These are phyloP conservation scores for Ommatoiulus sabulosus DNA, from an alignment of 2,888 invertebrate genomes.

Conservation along the genomic window DNA sequence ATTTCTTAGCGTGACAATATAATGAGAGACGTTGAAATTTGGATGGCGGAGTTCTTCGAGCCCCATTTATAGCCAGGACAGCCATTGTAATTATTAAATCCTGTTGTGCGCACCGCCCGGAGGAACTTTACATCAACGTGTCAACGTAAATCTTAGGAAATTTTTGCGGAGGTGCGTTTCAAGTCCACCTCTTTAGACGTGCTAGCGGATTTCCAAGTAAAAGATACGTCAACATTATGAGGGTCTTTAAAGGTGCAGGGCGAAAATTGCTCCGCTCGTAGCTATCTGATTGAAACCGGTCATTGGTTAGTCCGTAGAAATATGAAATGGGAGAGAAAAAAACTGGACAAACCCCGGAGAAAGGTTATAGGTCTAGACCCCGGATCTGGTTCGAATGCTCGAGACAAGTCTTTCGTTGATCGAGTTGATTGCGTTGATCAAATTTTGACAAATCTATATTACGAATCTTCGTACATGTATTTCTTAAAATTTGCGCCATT, in stretches of 20 bases:
- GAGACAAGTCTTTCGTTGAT: too few species aligned
- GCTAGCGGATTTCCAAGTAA: conserved; percentile 33
- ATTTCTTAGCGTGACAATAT: conserved; percentile 28
- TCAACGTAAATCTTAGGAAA: conserved; percentile 28
- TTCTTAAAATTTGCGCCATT: background rate
- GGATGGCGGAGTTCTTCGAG: conserved; percentile 7
- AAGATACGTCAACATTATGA: conserved; percentile 22
- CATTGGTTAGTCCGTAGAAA: background rate
- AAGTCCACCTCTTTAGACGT: conserved; percentile 22
- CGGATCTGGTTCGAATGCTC: conserved; percentile 13
- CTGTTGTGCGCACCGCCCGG: background rate
- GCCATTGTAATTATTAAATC: conserved; percentile 28
- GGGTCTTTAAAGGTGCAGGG: conserved; percentile 28
- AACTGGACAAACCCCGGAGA: background rate
- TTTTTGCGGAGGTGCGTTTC: conserved; percentile 9
- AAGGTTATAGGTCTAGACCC: background rate
- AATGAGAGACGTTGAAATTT: conserved; percentile 20
- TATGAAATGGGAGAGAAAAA: background rate
- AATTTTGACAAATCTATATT: background rate
- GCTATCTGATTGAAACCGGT: conserved; percentile 28
- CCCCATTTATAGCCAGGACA: conserved; percentile 34
- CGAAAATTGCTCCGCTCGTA: conserved; percentile 22
- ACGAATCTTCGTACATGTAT: background rate
- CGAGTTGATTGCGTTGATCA: background rate
- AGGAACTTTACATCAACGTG: conserved; percentile 27